Conservation (phyloP, 1,140 invertebrate genomes). For the Steinernema khuongi region DNA sequence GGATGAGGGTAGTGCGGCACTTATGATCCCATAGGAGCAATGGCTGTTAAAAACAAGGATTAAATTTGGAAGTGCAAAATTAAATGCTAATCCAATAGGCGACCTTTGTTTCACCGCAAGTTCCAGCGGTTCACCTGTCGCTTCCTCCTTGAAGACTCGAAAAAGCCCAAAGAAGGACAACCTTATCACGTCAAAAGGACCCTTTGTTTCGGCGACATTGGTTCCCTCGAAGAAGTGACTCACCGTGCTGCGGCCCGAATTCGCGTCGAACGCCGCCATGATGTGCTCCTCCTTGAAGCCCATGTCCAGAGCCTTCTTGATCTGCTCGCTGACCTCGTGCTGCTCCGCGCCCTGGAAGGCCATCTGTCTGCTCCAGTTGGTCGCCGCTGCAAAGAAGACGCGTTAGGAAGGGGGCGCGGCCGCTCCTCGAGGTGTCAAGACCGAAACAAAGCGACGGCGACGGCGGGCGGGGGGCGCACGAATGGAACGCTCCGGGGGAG, state of each 20-base stretch:
- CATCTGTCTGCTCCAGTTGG: conserved; percentile 1
- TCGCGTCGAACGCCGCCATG: conserved; percentile 3
- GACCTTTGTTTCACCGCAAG: too few species aligned
- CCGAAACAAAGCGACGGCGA: not conserved
- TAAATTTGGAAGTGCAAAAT: too few species aligned
- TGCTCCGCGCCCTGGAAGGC: not conserved
- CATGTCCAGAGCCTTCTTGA: conserved; percentile 11
- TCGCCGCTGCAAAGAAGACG: not conserved
- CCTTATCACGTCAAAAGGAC: too few species aligned
- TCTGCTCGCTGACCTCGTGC: conserved; percentile 12
- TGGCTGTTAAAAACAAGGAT: too few species aligned
- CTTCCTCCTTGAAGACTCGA: too few species aligned
- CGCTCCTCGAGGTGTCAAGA: conserved; percentile 14
- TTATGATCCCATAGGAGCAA: too few species aligned
- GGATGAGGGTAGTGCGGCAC: too few species aligned
- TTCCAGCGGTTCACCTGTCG: too few species aligned
- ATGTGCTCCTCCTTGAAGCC: conserved; percentile 12
- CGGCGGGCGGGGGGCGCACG: not conserved
- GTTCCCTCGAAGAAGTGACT: too few species aligned
- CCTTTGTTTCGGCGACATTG: too few species aligned
- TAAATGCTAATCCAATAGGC: too few species aligned
- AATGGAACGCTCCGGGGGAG: not conserved
- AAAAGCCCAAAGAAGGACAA: too few species aligned
- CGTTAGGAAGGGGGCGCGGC: not conserved
- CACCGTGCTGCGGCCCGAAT: not conserved